Evolutionary conservation across 2,797 vertebrate species (phyloP).

Genomic region (Sebastes matsubarae): DNA sequence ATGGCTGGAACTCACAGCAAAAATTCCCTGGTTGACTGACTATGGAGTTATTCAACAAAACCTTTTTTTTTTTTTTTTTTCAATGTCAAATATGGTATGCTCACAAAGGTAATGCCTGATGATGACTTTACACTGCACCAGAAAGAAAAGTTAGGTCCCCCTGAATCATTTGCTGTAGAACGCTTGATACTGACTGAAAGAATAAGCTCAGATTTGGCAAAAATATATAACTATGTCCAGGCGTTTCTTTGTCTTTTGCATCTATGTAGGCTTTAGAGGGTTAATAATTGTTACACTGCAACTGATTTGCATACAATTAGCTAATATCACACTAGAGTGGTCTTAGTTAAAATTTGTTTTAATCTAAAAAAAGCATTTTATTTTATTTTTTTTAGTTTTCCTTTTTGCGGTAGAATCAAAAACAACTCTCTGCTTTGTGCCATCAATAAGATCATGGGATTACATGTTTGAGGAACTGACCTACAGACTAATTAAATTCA

Average conservation of each 20-base stretch:
- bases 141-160: background rate
- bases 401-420: background rate
- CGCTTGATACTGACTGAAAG: no score
- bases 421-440: background rate
- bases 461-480: background rate
- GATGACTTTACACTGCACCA: background rate
- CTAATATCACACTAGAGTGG: background rate
- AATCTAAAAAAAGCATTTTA: background rate
- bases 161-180: background rate
- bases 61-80: no score
- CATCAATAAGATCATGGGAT: background rate
- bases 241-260: background rate
- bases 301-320: background rate
- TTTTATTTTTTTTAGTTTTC: background rate
- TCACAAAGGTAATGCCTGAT: background rate
- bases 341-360: background rate
- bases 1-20: no score
- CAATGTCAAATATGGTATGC: no score
- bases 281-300: background rate
- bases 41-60: no score
- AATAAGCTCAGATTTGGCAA: no score
- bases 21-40: no score
- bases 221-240: background rate
- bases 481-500: background rate
- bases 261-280: background rate